Evolutionary conservation across 2,888 invertebrate species (phyloP).

Genomic region (Agrotis ipsilon): DNA sequence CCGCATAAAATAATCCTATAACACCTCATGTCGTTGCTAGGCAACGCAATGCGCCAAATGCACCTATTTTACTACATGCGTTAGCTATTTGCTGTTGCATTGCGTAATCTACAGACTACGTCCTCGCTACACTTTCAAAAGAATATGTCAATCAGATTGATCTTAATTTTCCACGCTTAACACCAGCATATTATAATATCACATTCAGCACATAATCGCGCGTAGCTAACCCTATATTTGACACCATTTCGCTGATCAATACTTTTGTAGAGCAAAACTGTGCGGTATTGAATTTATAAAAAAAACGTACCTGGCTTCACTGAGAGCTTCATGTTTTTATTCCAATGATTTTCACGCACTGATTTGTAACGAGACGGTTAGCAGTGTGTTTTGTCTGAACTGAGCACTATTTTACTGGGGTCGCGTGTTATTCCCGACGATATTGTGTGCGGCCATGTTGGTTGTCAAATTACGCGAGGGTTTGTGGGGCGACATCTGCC

Average conservation of each 20-base stretch:
- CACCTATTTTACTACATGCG: slow-evolving; percentile 73
- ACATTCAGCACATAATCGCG: slow-evolving; percentile 28
- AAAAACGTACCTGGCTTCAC: slow-evolving; percentile 62
- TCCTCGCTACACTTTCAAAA: slow-evolving; percentile 22
- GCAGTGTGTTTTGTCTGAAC: slow-evolving; percentile 34
- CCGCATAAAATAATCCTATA: slow-evolving; percentile 48
- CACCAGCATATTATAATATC: slow-evolving; percentile 18
- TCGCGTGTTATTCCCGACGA: slow-evolving; percentile 71
- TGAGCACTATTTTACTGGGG: slow-evolving; percentile 70
- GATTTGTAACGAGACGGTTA: slow-evolving; percentile 29
- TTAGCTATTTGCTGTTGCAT: slow-evolving; percentile 64
- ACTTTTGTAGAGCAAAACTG: slow-evolving; percentile 64
- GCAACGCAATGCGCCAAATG: slow-evolving; percentile 86
- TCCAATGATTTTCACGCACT: slow-evolving; percentile 50
- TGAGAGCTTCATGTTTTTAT: slow-evolving; percentile 55
- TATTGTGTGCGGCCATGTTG: slow-evolving; percentile 65
- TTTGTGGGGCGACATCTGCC: slow-evolving; percentile 77
- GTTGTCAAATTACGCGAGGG: slow-evolving; percentile 68
- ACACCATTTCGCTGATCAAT: slow-evolving; percentile 77
- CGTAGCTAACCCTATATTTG: slow-evolving; percentile 51
- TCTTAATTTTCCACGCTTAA: slow-evolving; percentile 23
- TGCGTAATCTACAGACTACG: slow-evolving; percentile 61
- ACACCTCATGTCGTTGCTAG: slow-evolving; percentile 77
- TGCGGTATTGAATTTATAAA: slow-evolving; percentile 28
- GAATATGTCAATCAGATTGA: slow-evolving; percentile 22